Percentiles rank a stretch among this genome's conserved stretches.
These are phyloP conservation scores for Pachymerium ferrugineum DNA, from an alignment of 2,888 invertebrate species.

Conservation along the genomic window DNA sequence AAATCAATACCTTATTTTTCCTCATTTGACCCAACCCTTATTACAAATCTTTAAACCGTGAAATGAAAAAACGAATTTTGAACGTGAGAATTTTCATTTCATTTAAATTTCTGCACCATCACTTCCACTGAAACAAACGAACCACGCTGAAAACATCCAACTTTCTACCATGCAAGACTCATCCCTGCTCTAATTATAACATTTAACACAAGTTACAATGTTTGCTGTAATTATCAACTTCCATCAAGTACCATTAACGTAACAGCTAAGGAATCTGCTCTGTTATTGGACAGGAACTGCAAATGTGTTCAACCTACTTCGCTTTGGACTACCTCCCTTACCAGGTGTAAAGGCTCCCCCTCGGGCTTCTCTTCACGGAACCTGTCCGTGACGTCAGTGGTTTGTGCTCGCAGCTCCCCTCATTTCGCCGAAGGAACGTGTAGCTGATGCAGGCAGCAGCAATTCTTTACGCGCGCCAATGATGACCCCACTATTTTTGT, in stretches of 20 bases:
- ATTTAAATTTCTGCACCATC: not conserved
- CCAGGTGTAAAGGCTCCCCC: slow-evolving; percentile 15
- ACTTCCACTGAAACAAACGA: not conserved
- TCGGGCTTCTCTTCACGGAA: slow-evolving; percentile 10
- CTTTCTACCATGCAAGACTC: not conserved
- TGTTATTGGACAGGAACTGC: not conserved
- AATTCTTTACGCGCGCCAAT: not conserved
- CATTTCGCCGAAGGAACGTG: slow-evolving; percentile 19
- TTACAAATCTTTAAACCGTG: not conserved
- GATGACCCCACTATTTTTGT: slow-evolving; percentile 1
- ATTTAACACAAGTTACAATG: not conserved
- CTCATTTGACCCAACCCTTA: not conserved
- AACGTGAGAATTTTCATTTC: not conserved
- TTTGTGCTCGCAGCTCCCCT: slow-evolving; percentile 11
- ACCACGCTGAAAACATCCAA: not conserved
- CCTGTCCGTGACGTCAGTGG: slow-evolving; percentile 23
- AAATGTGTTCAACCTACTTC: slow-evolving; percentile 27
- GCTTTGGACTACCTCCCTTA: slow-evolving; percentile 19
- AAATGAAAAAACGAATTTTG: not conserved
- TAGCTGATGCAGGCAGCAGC: slow-evolving; percentile 11
- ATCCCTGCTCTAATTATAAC: not conserved
- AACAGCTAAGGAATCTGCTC: not conserved
- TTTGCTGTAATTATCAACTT: too few relatives aligned
- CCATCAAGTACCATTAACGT: not conserved
- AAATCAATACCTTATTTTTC: not conserved